Evolutionary conservation across 2,113 vertebrate genomes (phyloP), one percentile per base, ranked within the genome.

Genomic region (Hippocampus abdominalis): DNA sequence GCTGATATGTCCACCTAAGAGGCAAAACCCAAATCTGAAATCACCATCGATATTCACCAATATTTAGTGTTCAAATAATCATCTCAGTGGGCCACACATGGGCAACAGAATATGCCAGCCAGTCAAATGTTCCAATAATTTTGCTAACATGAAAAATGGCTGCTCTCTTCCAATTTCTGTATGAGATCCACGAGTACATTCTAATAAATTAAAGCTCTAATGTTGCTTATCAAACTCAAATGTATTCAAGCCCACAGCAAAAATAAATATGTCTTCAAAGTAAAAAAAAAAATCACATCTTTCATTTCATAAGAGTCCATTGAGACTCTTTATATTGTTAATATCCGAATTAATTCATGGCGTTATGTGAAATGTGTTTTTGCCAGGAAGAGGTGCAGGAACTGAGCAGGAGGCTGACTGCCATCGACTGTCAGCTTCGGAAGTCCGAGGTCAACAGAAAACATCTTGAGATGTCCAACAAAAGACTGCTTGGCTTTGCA

Each of bases 401-500:
- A 46, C 86, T 96, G 69, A 95, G 87, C 78, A 90, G 80, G 71
- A 92, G 86, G 81, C 72, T 96, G 79, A 87, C 89, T 0, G 69
- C 82, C 66, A 85, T 92, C 10, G 93, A 94, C 20, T 86, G 90
- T 56, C 94, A 94, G 84, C 75, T 96, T 54, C 89, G 89, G 69
- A 94, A 89, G 76, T 96, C 95, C 0, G 95, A 96, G 79, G 80
- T 93, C 39, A 92, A 88, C 2, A 90, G 93, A 75, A 96, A 93
- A 85, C 93, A 94, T 63, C 88, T 96, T 86, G 95, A 94, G 82
- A 86, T 93, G 74, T 94, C 93, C 81, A 95, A 96, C 42, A 93
- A 91, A 87, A 96, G 93, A 44, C 92, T 96, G 68, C 89, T 96
- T 20, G 90, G 91, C 57, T 96, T 96, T 66, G 93, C 93, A 66